These are phyloP conservation scores for Parnassius apollo DNA, from an alignment of 2,888 invertebrate species.

Conservation along the genomic window DNA sequence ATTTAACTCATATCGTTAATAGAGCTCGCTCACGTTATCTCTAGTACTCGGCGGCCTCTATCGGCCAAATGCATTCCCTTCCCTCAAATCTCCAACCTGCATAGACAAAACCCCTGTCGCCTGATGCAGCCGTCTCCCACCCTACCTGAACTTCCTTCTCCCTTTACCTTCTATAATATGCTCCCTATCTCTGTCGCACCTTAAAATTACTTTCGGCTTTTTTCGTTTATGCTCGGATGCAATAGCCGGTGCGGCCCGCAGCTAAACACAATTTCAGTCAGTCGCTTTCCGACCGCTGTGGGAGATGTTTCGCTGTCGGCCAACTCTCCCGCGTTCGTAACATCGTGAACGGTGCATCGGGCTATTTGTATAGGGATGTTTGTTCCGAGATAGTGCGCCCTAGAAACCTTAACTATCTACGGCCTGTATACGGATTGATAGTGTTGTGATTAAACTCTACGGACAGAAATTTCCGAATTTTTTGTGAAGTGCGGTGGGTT, in stretches of 20 bases:
- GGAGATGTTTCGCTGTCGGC: constrained; percentile 60
- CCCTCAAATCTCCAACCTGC: constrained; percentile 60
- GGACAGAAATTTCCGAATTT: constrained; percentile 31
- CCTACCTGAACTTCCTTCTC: constrained; percentile 63
- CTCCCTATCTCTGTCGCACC: constrained; percentile 62
- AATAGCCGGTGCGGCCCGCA: constrained; percentile 78
- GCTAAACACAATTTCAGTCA: constrained; percentile 77
- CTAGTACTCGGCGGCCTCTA: constrained; percentile 16
- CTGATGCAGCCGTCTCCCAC: constrained; percentile 64
- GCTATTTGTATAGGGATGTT: constrained; percentile 70
- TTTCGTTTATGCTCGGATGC: constrained; percentile 77
- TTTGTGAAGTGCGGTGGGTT: constrained; percentile 55
- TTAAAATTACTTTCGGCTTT: constrained; percentile 74
- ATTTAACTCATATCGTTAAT: constrained; percentile 17
- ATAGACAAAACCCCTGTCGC: constrained; percentile 62
- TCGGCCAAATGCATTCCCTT: constrained; percentile 64
- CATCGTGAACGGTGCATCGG: constrained; percentile 59
- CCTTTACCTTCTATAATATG: constrained; percentile 43
- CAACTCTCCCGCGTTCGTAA: constrained; percentile 59
- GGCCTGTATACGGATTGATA: constrained; percentile 50
- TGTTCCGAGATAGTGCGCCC: constrained; percentile 69
- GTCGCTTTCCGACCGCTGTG: constrained; percentile 67
- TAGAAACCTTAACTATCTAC: constrained; percentile 44
- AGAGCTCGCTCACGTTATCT: constrained; percentile 10
- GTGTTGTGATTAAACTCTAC: constrained; percentile 55